Percentiles rank a stretch among this genome's conserved stretches.
These are phyloP conservation scores for Coelinius sp. DNA, from an alignment of 2,888 invertebrate genomes.

Conservation along the genomic window DNA sequence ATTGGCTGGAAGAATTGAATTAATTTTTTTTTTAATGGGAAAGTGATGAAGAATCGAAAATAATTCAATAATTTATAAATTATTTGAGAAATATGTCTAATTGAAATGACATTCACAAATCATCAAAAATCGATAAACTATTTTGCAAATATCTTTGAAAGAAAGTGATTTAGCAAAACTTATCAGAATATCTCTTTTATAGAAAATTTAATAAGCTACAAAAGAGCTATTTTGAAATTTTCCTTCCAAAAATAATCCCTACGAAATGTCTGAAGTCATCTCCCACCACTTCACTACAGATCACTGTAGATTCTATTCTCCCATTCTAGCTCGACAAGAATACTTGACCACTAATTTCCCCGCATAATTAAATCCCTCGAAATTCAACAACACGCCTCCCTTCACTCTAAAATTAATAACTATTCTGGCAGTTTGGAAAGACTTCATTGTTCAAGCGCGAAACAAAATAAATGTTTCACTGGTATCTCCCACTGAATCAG, in stretches of 20 bases:
- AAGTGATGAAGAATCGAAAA: neutral
- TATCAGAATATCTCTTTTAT: too few relatives aligned
- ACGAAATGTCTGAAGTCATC: neutral
- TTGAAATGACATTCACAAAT: neutral
- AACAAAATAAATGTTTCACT: conserved; percentile 16
- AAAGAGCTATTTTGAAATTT: neutral
- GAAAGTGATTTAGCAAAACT: too few relatives aligned
- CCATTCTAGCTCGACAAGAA: neutral
- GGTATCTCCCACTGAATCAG: neutral
- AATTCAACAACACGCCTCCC: neutral
- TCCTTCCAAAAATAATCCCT: neutral
- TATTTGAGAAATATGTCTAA: neutral
- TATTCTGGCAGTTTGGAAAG: conserved; percentile 51
- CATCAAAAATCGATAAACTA: neutral
- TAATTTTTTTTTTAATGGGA: neutral
- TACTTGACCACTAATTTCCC: neutral
- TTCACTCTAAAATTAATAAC: conserved; percentile 15
- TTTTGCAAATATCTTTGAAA: neutral
- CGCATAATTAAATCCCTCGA: neutral
- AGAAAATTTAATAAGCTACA: too few relatives aligned
- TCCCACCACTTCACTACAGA: neutral
- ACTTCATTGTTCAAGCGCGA: conserved; percentile 46
- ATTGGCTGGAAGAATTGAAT: neutral
- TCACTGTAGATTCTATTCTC: neutral
- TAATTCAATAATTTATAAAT: neutral